phyloP scores from a whole-genome alignment of 2,797 vertebrate genomes.

The Lophura swinhoii region DNA sequence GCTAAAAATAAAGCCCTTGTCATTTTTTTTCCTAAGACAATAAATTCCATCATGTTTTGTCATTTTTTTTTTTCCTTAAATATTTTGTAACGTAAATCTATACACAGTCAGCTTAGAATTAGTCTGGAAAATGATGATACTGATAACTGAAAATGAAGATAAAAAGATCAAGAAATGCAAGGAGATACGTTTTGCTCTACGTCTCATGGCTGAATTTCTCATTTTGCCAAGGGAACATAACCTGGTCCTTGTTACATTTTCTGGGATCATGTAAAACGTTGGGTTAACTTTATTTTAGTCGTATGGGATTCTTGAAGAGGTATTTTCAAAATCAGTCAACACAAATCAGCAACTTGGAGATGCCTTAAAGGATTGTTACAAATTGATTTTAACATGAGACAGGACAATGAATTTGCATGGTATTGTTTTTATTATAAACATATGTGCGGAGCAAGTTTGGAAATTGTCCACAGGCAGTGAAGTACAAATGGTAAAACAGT shows the following conservation, averaged over 20 bases:
- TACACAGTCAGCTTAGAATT: not conserved
- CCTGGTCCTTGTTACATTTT: not conserved
- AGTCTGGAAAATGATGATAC: not conserved
- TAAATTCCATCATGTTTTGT: not conserved
- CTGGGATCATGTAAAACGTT: not conserved
- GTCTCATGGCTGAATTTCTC: not conserved
- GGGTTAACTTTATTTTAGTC: conserved; percentile 8
- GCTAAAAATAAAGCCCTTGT: not conserved
- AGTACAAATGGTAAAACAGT: conserved; percentile 2
- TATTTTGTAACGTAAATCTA: not conserved
- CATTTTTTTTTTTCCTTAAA: not conserved
- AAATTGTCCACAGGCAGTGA: not conserved
- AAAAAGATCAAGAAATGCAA: not conserved
- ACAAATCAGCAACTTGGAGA: not conserved
- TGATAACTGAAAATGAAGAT: not conserved
- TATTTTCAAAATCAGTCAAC: conserved; percentile 2
- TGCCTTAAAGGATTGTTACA: not conserved
- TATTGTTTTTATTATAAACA: not conserved
- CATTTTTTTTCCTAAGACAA: not conserved
- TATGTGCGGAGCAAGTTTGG: not conserved
- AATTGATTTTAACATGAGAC: not conserved
- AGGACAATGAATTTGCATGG: not conserved
- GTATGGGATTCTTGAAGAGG: not conserved
- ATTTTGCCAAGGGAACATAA: not conserved
- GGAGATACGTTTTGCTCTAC: not conserved